A percentile compares a stretch with the other conserved stretches of the same genome.
Evolutionary conservation across 2,888 invertebrate genomes (phyloP).

Genomic region (Cryptocephalus moraei): DNA sequence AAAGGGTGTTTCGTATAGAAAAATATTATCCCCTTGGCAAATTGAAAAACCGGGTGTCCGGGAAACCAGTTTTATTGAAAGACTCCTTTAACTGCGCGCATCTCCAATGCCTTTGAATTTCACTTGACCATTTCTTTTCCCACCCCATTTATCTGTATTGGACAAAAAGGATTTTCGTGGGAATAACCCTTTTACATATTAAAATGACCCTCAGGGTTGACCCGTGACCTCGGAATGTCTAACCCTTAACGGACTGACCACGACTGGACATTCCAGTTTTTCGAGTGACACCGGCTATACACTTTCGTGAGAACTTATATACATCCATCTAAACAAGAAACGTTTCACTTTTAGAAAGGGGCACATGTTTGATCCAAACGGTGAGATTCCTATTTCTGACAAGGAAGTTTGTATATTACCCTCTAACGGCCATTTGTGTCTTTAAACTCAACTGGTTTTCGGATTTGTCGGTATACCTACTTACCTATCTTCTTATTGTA

Average conservation of each 20-base stretch:
- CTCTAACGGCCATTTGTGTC: slow-evolving; percentile 6
- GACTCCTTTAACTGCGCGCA: slow-evolving; percentile 16
- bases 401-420: slow-evolving; percentile 7
- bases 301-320: slow-evolving; percentile 26
- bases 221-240: slow-evolving; percentile 22
- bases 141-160: slow-evolving; percentile 27
- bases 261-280: slow-evolving; percentile 34
- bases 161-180: slow-evolving; percentile 25
- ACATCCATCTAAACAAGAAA: slow-evolving; percentile 17
- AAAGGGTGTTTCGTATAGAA: slow-evolving; percentile 11
- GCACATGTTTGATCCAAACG: too few species aligned
- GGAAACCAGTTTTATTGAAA: slow-evolving; percentile 27
- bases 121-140: slow-evolving; percentile 30
- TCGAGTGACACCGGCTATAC: slow-evolving; percentile 25
- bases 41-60: slow-evolving; percentile 21
- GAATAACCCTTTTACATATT: slow-evolving; percentile 27
- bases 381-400: slow-evolving; percentile 8
- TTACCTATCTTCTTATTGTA: not conserved
- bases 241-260: slow-evolving; percentile 35
- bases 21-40: slow-evolving; percentile 14
- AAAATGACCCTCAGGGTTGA: slow-evolving; percentile 28
- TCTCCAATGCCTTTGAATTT: slow-evolving; percentile 23
- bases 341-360: slow-evolving; percentile 2
- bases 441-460: slow-evolving; percentile 10
- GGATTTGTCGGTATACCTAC: slow-evolving; percentile 2